Evolutionary conservation across 2,113 vertebrate genomes (phyloP), one percentile per base, ranked within the genome.

Genomic region (Ictalurus punctatus): DNA sequence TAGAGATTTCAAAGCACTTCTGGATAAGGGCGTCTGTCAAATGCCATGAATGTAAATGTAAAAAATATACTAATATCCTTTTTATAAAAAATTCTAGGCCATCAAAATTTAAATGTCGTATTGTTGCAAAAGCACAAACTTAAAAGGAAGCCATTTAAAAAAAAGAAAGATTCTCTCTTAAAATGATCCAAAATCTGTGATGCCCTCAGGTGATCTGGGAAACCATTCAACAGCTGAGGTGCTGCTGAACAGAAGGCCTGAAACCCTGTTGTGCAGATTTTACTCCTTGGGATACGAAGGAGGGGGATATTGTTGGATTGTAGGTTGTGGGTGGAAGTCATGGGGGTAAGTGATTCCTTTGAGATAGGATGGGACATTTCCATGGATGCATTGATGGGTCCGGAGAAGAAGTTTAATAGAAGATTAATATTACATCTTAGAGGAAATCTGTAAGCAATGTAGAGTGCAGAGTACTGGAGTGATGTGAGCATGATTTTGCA

Each of bases 321-420:
- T 14, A 52, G 16, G 27, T 58, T 82, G 79, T 34, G 14, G 14
- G 27, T 80, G 27, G 52, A 80, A 30, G n/a, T 58, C 16, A 30
- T 30, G 48, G 25, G 76, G 52, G 78, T 30, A 19, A 52, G 48
- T 17, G 25, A 21, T 81, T 81, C 54, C 23, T 59, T 14, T 59
- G 34, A 83, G 79, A 13, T 30, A 25, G 56, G 9, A 0, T 40
- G 19, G 1, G 5, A 10, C 30, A 34, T 81, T 61, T 61, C 10
- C 17, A 25, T 30, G 52, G 6, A 58, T 0, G n/a, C 27, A 12
- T 23, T 23, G 73, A 44, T 44, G 19, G 2, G 67, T 69, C 71
- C 63, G 17, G 27, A 54, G 56, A 59, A 44, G 65, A 82, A 74
- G 71, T 65, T 86, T 87, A 74, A 91, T 85, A 87, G 25, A 63